Conservation (phyloP, 2,113 vertebrate genomes). For the Ranitomeya variabilis region DNA sequence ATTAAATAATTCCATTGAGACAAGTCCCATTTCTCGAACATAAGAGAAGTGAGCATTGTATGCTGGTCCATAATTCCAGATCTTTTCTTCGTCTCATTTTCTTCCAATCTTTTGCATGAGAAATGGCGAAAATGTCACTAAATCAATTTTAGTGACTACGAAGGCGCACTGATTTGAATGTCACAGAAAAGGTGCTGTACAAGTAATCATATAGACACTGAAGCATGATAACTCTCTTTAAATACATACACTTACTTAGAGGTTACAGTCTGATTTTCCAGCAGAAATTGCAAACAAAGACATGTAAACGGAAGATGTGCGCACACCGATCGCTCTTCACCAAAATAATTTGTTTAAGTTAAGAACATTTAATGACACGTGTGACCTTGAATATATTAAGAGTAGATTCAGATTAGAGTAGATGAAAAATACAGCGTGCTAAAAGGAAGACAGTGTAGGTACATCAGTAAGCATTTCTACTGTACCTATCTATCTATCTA, state of each 20-base stretch:
- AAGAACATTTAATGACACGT: background rate
- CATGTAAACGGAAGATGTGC: background rate
- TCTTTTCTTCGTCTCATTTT: background rate
- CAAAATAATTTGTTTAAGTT: background rate
- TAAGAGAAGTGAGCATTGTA: background rate
- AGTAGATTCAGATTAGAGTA: background rate
- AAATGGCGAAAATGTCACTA: conserved; percentile 29
- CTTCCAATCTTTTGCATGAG: conserved; percentile 4
- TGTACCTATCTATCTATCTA: too few relatives aligned
- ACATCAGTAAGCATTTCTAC: background rate
- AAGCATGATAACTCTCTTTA: conserved; percentile 17
- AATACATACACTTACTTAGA: background rate
- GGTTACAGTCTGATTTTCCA: background rate
- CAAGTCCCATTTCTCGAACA: background rate
- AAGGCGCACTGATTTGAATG: conserved; percentile 37
- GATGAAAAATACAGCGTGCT: background rate
- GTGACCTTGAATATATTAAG: conserved; percentile 19
- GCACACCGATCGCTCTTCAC: background rate
- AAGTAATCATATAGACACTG: background rate
- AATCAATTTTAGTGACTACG: conserved; percentile 27
- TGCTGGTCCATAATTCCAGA: background rate
- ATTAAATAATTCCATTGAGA: background rate
- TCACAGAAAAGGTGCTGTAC: conserved; percentile 10
- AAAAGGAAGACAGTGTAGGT: background rate
- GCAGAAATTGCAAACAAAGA: background rate